Evolutionary conservation across 2,113 vertebrate genomes (phyloP), one percentile per base, ranked within the genome.

Genomic region (Campylomormyrus numenius): DNA sequence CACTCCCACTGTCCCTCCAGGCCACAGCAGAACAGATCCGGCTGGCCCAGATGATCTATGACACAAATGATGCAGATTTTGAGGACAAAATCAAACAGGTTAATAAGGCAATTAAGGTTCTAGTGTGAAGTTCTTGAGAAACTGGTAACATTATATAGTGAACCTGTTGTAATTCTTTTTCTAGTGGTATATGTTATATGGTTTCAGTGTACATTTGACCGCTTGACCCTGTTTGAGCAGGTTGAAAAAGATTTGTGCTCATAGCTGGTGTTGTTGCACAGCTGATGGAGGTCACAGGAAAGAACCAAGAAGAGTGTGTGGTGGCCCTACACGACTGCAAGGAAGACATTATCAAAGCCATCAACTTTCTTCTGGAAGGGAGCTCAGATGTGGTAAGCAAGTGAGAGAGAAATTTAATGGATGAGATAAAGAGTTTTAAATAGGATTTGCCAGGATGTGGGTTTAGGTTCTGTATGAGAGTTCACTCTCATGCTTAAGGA

Each of bases 11-110:
- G 45, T 85, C 42, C 9, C 19, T 24, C 83, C 42, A 99, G 98
- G 97, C 98, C 94, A 99, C 98, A 95, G 98, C 97, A 93, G 98
- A 99, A 97, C 98, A 99, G 94, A 98, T 99, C 93, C 98, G 97
- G 92, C 96, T 99, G 0, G 98, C 98, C 94, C 97, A 99, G 93
- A 94, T 99, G 96, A 99, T 98, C 94, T 98, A 97, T 0, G 98
- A 99, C 96, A 99, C 98, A 96, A 99, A 97, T 2, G 97, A 99
- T 35, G 92, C 96, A 90, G 98, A 99, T 93, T 99, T 99, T 95
- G 98, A 99, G 95, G 97, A 96, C 93, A 99, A 99, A 95, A 97
- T 99, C 93, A 98, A 98, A 94, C 98, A 99, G 96, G 98, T 98
- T 91, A 91, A 90, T 77, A 42, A 17, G 74, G 74, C 15, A 39